phyloP scores from a whole-genome alignment of 2,113 vertebrate genomes.

The Desmodus rotundus region DNA sequence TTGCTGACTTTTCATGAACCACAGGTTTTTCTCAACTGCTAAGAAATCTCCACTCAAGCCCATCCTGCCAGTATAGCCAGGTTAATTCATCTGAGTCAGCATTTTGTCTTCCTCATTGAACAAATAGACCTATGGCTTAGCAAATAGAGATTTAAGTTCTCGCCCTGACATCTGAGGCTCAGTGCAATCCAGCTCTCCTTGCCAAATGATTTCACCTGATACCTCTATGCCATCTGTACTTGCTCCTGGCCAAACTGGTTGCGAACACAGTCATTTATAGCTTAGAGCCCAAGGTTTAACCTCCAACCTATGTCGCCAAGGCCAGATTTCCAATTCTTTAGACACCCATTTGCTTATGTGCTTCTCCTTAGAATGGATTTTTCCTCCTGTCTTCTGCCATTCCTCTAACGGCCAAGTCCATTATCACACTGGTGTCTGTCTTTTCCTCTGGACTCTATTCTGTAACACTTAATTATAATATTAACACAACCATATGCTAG shows the following conservation, averaged over 20 bases:
- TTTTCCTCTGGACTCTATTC: neutral
- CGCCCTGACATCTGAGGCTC: neutral
- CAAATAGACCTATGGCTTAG: neutral
- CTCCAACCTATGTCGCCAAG: neutral
- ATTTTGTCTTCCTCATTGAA: constrained; percentile 15
- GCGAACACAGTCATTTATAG: neutral
- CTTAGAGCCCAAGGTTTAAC: neutral
- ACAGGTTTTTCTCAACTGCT: neutral
- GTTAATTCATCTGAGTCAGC: neutral
- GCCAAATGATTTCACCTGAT: neutral
- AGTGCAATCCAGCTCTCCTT: neutral
- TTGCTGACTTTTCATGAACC: neutral
- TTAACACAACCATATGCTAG: neutral
- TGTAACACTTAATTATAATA: neutral
- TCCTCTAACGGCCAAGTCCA: neutral
- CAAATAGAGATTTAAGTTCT: neutral
- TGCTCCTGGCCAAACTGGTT: neutral
- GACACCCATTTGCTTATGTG: neutral
- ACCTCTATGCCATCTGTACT: neutral
- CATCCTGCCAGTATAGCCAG: neutral
- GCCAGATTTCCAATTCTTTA: neutral
- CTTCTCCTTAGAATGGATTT: neutral
- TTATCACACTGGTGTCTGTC: neutral
- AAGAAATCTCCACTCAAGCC: neutral
- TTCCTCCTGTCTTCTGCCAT: neutral